Base-by-base conservation (phyloP, 2,113 vertebrate species). In the Caretta caretta region DNA sequence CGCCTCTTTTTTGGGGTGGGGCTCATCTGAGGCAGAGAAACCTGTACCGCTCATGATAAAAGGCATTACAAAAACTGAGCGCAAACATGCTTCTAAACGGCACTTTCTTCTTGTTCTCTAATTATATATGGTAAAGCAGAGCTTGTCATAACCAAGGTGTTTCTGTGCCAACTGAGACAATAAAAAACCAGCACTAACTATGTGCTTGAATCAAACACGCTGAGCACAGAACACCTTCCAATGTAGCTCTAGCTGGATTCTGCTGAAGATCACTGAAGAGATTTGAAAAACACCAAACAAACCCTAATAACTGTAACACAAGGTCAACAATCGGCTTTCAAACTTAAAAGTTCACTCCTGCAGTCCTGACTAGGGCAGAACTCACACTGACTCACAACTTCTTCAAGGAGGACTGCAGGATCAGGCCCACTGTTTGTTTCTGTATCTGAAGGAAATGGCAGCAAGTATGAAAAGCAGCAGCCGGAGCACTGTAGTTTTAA, bases 81-180 rank as follows among this genome's bases (percentile, higher is more conserved):
- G 80, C 48, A 87, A 84, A 82, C 54, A 46, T 2, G 19, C 3
- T 72, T 96, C 80, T 83, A 90, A 94, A 38, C 11, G 27, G 59
- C 69, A 92, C 56, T 46, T 90, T 65, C 25, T 59, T 62, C 46
- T 87, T 83, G 10, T 90, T 92, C 90, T 87, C 75, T 89, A 79
- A 90, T 95, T 86, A 51, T 12, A 86, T 7, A 12, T 49, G 17
- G 65, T 14, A 3, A 4, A 92, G 51, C 6, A 95, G 96, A 93
- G 92, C 53, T 96, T 79, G 46, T 48, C 6, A 9, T 96, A 92
- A 90, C 2, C 65, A 51, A 92, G 89, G 83, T 86, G 85, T 95
- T 94, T 80, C 27, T 53, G 56, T 42, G 54, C 90, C 93, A 90
- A 80, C 3, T 83, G 72, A 91, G 91, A 83, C 5, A 57, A 83